Evolutionary conservation across 2,888 invertebrate genomes (phyloP).

Genomic region (Thyatira batis): DNA sequence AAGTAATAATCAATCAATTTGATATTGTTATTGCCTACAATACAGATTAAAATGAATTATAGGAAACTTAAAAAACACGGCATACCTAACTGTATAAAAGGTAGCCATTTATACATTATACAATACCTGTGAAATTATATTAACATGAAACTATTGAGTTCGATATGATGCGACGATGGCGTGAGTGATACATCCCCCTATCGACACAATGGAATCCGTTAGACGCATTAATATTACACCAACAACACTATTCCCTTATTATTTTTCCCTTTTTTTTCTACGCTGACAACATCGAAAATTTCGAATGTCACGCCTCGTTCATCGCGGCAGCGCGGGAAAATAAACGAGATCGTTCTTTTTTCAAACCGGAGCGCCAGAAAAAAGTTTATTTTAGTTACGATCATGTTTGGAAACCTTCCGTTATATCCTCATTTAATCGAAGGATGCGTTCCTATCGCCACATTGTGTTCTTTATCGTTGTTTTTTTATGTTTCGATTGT

Average conservation of each 20-base stretch:
- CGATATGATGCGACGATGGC: conserved; percentile 46
- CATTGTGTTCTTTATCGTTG: conserved; percentile 30
- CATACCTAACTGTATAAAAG: conserved; percentile 4
- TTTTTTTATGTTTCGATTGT: conserved; percentile 60
- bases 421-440: conserved; percentile 65
- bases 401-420: conserved; percentile 62
- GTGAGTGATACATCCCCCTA: conserved; percentile 56
- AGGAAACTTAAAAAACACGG: too few relatives aligned
- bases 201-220: conserved; percentile 71
- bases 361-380: conserved; percentile 56
- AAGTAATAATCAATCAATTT: too few relatives aligned
- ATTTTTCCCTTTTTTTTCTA: conserved; percentile 55
- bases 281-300: conserved; percentile 71
- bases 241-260: conserved; percentile 66
- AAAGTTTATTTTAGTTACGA: conserved; percentile 64
- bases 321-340: conserved; percentile 69
- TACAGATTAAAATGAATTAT: too few relatives aligned
- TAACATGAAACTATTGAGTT: conserved; percentile 58
- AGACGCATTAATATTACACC: conserved; percentile 75
- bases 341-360: conserved; percentile 65
- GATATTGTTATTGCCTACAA: too few relatives aligned
- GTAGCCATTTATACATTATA: conserved; percentile 22
- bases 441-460: conserved; percentile 55
- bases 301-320: conserved; percentile 80
- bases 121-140: conserved; percentile 25